Percentiles rank a stretch among this genome's conserved stretches.
These are phyloP conservation scores for Diadromus collaris DNA, from an alignment of 2,888 invertebrate species.

Conservation along the genomic window DNA sequence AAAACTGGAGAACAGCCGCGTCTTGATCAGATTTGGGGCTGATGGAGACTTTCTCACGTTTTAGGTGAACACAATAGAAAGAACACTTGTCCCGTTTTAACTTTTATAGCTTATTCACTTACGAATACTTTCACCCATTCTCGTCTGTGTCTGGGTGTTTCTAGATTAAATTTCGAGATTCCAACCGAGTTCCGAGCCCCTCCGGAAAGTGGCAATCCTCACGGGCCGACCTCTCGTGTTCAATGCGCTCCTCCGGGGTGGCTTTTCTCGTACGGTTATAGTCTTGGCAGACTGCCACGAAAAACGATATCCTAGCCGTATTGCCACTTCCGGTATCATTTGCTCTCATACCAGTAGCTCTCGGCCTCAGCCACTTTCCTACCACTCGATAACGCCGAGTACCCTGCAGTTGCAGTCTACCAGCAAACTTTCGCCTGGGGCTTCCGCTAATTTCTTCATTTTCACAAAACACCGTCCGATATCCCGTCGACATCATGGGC, in stretches of 20 bases:
- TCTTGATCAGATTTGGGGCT: neutral
- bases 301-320: constrained; percentile 47
- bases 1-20: neutral
- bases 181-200: constrained; percentile 10
- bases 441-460: neutral
- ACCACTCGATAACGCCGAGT: constrained; percentile 12
- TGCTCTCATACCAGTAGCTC: constrained; percentile 10
- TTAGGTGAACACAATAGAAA: neutral
- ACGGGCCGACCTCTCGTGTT: neutral
- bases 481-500: neutral
- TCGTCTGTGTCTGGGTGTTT: neutral
- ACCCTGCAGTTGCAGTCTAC: neutral
- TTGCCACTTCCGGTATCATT: constrained; percentile 47
- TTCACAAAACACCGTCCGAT: neutral
- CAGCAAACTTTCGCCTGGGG: neutral
- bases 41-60: neutral
- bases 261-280: constrained; percentile 30
- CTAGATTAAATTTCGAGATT: constrained; percentile 27
- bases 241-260: constrained; percentile 4
- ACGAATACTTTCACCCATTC: neutral
- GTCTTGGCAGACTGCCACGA: constrained; percentile 46
- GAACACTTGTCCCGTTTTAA: neutral
- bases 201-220: constrained; percentile 28
- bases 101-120: constrained; percentile 8
- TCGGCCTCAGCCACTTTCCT: constrained; percentile 25